These are phyloP conservation scores for Pogoniulus pusillus DNA, from an alignment of 2,797 vertebrate genomes.

Conservation along the genomic window DNA sequence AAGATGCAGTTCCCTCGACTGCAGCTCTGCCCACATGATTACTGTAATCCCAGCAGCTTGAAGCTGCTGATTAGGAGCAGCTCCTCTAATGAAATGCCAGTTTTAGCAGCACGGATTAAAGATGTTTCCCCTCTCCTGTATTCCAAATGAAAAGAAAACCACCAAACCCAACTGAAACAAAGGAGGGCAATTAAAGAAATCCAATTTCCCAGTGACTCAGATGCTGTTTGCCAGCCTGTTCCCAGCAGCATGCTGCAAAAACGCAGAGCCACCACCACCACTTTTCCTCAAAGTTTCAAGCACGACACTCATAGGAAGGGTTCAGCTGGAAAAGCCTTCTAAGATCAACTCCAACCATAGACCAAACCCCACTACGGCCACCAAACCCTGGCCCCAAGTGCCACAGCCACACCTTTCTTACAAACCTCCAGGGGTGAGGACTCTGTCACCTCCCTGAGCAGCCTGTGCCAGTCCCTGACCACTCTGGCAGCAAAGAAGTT, in stretches of 20 bases:
- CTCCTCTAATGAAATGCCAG: background rate
- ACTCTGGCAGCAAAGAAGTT: too few species aligned
- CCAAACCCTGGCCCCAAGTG: too few species aligned
- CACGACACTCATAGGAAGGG: background rate
- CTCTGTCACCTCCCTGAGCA: too few species aligned
- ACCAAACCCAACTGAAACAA: background rate
- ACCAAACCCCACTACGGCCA: too few species aligned
- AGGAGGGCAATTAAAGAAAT: background rate
- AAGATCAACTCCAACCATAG: too few species aligned
- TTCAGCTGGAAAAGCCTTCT: too few species aligned
- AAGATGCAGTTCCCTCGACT: background rate
- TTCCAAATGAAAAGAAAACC: background rate
- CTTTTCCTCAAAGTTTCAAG: background rate
- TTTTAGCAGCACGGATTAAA: background rate
- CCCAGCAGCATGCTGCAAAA: background rate
- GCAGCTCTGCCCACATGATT: background rate
- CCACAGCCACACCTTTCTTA: too few species aligned
- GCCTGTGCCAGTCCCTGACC: too few species aligned
- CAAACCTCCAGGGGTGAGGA: too few species aligned
- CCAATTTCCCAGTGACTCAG: background rate
- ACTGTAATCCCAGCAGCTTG: background rate
- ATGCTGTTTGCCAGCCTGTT: background rate
- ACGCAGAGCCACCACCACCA: background rate
- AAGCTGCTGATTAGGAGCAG: conserved; percentile 9
- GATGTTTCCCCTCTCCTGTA: background rate